Percentiles rank a stretch among this genome's conserved stretches.
These are phyloP conservation scores for Anarsia innoxiella DNA, from an alignment of 2,888 invertebrate species.

Conservation along the genomic window DNA sequence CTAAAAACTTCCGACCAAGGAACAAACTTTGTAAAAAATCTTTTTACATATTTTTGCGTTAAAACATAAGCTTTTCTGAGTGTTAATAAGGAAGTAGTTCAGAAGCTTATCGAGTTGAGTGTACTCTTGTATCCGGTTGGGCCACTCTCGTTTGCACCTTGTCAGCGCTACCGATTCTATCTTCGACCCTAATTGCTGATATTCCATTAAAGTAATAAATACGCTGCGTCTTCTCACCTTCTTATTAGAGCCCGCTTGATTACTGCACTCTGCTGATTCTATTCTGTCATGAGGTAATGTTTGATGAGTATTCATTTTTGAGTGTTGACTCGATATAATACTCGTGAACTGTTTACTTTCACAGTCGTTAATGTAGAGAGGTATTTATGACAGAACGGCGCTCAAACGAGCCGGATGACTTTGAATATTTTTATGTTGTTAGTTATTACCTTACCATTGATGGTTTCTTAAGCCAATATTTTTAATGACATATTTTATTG, in stretches of 20 bases:
- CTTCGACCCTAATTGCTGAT: constrained; percentile 67
- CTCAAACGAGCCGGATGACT: too few species aligned
- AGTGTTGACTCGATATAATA: constrained; percentile 4
- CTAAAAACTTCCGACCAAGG: too few species aligned
- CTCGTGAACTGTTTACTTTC: not conserved
- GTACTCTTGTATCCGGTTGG: constrained; percentile 56
- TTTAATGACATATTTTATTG: too few species aligned
- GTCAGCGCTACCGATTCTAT: constrained; percentile 72
- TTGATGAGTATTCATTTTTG: not conserved
- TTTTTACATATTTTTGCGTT: too few species aligned
- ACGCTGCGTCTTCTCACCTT: constrained; percentile 63
- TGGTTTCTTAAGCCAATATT: too few species aligned
- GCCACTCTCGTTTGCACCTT: constrained; percentile 73
- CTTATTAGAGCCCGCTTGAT: constrained; percentile 58
- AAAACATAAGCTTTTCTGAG: too few species aligned
- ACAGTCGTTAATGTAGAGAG: too few species aligned
- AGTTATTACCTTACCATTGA: too few species aligned
- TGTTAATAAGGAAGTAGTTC: not conserved
- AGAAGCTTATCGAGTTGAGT: not conserved
- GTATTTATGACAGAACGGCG: too few species aligned
- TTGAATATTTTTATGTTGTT: too few species aligned
- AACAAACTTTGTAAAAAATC: too few species aligned
- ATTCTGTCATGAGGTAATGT: constrained; percentile 38
- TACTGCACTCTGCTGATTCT: constrained; percentile 62
- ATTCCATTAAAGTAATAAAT: constrained; percentile 73